These are phyloP conservation scores for Cyprinodon brontotheroides DNA, from an alignment of 2,113 vertebrate species.

Conservation along the genomic window DNA sequence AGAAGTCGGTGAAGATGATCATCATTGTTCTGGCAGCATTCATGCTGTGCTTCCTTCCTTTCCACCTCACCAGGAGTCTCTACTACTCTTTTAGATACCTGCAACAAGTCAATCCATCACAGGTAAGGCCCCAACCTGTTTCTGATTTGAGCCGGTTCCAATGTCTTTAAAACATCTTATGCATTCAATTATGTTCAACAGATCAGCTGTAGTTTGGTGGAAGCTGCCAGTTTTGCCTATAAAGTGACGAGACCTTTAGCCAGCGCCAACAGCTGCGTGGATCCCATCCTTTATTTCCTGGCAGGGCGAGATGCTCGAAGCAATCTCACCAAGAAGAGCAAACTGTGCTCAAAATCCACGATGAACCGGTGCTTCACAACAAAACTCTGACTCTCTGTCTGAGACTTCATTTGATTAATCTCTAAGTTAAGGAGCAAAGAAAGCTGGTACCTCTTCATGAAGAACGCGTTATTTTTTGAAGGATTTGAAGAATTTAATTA, in stretches of 20 bases:
- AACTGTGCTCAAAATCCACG: slow-evolving; percentile 1
- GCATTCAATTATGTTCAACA: slow-evolving; percentile 29
- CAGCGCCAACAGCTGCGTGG: slow-evolving; percentile 94
- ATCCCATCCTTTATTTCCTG: slow-evolving; percentile 94
- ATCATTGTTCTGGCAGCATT: slow-evolving; percentile 88
- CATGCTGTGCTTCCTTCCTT: slow-evolving; percentile 93
- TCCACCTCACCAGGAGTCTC: slow-evolving; percentile 91
- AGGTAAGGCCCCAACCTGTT: slow-evolving; percentile 44
- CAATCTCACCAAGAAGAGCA: slow-evolving; percentile 55
- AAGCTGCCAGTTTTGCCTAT: slow-evolving; percentile 89
- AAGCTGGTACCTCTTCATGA: background rate
- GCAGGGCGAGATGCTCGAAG: slow-evolving; percentile 85
- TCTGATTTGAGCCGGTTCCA: background rate
- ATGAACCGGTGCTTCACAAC: slow-evolving; percentile 29
- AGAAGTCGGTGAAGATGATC: slow-evolving; percentile 95
- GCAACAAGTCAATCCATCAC: slow-evolving; percentile 67
- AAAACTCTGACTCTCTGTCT: slow-evolving; percentile 37
- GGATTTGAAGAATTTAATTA: no score
- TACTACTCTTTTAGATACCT: slow-evolving; percentile 91
- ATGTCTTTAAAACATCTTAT: background rate
- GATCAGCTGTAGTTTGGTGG: slow-evolving; percentile 85
- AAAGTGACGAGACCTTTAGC: slow-evolving; percentile 92
- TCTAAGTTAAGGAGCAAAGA: background rate
- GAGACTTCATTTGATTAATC: background rate
- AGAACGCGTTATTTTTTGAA: background rate